A percentile compares a stretch with the other conserved stretches of the same genome.
phyloP scores from a whole-genome alignment of 2,797 vertebrate genomes.

The Novumbra hubbsi region DNA sequence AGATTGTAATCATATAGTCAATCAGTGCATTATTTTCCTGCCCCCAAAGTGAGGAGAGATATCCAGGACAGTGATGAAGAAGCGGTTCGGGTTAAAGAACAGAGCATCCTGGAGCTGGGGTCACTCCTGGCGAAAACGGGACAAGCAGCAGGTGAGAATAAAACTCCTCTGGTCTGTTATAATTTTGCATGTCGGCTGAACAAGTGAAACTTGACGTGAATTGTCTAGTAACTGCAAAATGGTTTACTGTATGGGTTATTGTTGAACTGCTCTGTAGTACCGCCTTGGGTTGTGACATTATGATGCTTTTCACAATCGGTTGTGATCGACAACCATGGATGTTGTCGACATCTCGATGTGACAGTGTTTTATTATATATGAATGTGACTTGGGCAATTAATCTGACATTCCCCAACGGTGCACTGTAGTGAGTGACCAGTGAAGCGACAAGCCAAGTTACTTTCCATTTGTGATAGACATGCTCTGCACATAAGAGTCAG shows the following conservation, averaged over 20 bases:
- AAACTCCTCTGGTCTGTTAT: neutral
- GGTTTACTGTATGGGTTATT: neutral
- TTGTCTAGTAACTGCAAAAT: neutral
- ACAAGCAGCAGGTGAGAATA: constrained; percentile 88
- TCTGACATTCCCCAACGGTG: too few relatives aligned
- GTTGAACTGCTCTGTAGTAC: neutral
- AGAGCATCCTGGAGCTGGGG: constrained; percentile 96
- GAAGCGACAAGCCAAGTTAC: too few relatives aligned
- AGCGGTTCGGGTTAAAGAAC: constrained; percentile 96
- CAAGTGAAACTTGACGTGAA: neutral
- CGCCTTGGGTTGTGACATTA: too few relatives aligned
- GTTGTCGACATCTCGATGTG: too few relatives aligned
- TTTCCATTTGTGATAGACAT: too few relatives aligned
- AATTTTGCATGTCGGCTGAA: too few relatives aligned
- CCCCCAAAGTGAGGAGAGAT: constrained; percentile 88
- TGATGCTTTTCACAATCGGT: too few relatives aligned
- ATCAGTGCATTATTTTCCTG: neutral
- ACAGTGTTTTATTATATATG: too few relatives aligned
- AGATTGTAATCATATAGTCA: neutral
- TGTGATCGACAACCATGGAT: too few relatives aligned
- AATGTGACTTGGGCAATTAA: too few relatives aligned
- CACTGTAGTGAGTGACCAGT: too few relatives aligned
- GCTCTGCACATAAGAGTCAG: too few relatives aligned
- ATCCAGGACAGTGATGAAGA: constrained; percentile 97
- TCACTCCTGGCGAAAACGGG: constrained; percentile 94